Base-by-base conservation (phyloP, 1,140 invertebrate species). In the Cecropterus lyciades region DNA sequence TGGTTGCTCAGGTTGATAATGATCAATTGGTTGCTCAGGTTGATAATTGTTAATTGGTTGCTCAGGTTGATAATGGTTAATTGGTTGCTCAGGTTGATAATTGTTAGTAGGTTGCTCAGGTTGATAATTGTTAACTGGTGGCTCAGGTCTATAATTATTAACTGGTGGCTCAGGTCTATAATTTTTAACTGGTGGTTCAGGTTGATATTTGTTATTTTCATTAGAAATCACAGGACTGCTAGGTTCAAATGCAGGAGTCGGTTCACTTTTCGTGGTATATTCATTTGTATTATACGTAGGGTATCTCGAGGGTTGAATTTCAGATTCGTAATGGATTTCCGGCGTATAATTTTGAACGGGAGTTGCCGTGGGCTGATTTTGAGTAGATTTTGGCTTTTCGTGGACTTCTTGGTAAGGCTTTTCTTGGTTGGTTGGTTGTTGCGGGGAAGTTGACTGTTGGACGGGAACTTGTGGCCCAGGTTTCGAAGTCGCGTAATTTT, bases 251-350 rank as follows among this genome's bases (percentile, higher is more conserved):
- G 63, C 27, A 30, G 40, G 33, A 3, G 51, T 51, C 37, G 64
- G 56, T 37, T 73, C 65, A 51, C 62, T 77, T 67, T 87, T 83
- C 13, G 68, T 72, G 4, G 72, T 66, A 55, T 82, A 85, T n/a
- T 85, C 75, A 51, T 80, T 84, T 5, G 70, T 75, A 49, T 84
- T 81, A 30, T 79, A 82, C 24, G 73, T 68, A 6, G 80, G 80
- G 62, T 80, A 81, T 71, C 73, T 79, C 52, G 72, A 69, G 42
- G 71, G 69, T 56, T 75, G 70, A n/a, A 66, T 71, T 74, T 87
- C 84, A 40, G 81, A 74, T 69, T 84, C 77, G 51, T 87, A 81
- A 49, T 89, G 85, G 51, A 85, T 82, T 83, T 91, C 87, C 13
- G 82, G 87, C 15, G 70, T 78, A 51, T 89, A 89, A 33, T 78